Conservation (phyloP, 1,140 invertebrate genomes). For the Ruditapes philippinarum region DNA sequence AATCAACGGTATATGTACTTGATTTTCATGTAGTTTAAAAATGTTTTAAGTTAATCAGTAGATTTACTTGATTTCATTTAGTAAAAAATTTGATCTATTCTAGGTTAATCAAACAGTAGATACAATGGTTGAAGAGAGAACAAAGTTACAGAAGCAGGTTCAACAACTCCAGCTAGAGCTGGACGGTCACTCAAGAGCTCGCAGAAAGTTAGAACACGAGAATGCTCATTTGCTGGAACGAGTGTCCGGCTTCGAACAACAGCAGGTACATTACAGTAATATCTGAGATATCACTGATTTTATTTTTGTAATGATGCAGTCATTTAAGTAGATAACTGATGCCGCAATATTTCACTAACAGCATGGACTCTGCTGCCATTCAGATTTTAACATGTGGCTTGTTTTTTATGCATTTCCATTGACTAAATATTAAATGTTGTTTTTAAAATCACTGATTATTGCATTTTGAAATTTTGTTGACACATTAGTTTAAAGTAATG, state of each 20-base stretch:
- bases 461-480: no score
- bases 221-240: conserved; percentile 81
- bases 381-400: no score
- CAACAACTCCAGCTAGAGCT: conserved; percentile 79
- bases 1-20: no score
- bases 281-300: not conserved
- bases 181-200: conserved; percentile 70
- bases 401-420: no score
- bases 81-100: not conserved
- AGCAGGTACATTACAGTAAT: conserved; percentile 77
- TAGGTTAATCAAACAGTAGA: conserved; percentile 85
- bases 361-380: no score
- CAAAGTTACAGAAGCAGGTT: conserved; percentile 78
- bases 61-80: not conserved
- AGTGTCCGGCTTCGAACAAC: conserved; percentile 77
- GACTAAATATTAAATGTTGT: no score
- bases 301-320: not conserved
- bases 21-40: no score
- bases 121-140: conserved; percentile 79
- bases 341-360: no score
- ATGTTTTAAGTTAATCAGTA: not conserved
- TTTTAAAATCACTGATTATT: no score
- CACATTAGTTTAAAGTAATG: no score
- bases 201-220: conserved; percentile 79
- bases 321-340: no score